Base-by-base conservation (phyloP, 2,797 vertebrate species). In the Phrynocephalus guinanensis region DNA sequence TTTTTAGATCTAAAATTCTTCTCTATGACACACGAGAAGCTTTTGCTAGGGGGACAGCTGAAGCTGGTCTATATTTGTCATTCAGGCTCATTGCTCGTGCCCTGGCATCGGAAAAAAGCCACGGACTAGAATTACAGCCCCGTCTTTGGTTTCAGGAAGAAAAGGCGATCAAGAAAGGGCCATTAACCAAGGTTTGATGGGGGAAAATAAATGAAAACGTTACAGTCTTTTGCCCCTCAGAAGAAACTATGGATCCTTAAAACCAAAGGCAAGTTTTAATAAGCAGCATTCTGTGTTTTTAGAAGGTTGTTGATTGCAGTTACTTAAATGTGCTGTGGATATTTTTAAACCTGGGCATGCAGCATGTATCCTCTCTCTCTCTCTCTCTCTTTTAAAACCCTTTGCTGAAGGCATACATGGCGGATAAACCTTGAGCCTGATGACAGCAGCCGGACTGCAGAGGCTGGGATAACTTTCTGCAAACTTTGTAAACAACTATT, bases 11-110 rank as follows among this genome's bases (percentile, higher is more conserved):
- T 95, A 92, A 89, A 94, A 84, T 92, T 93, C 93, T 94, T 89
- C 84, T 92, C 88, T 83, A 26, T 96, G 97, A 96, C 95, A 97
- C 95, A 88, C 96, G 95, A 97, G 97, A 87, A 91, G 82, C 90
- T 68, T 0, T 0, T 87, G 89, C 88, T 85, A 92, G 78, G 91
- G 94, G 91, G 93, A 84, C 91, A 88, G 94, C 94, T 0, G 0
- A 89, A 91, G 73, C 92, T 88, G 81, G 48, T 95, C 98, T 98
- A 99, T 98, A 98, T 98, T 96, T 97, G 96, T 97, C 95, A 63
- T 93, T 94, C 79, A 92, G 92, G 91, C 95, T 95, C 93, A 94
- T 24, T 89, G 93, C 93, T 94, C 87, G 87, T 95, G 93, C 90
- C 93, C 92, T 86, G 94, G 96, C 89, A 92, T 94, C 94, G 91